Base-by-base conservation (phyloP, 2,113 vertebrate genomes). In the Orthochromis indermauri region DNA sequence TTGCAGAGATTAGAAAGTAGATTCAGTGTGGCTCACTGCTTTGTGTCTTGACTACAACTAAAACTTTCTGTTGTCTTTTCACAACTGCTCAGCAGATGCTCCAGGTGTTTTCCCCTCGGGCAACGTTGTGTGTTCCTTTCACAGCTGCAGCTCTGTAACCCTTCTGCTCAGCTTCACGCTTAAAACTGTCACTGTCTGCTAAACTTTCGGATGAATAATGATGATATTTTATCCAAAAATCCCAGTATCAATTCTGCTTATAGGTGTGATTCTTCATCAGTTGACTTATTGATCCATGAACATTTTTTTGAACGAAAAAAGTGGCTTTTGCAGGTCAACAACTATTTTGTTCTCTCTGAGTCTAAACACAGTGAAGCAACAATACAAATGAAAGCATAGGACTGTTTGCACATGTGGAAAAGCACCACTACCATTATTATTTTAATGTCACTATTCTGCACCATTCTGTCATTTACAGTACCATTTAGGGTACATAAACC, bases 61-160 rank as follows among this genome's bases (percentile, higher is more conserved):
- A 76, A 89, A 47, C 54, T 53, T 80, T 24, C 42, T 76, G 55
- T 57, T 49, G 51, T 26, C 54, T 83, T 7, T 21, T 76, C 28
- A 45, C 79, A 59, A 47, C 88, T 84, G 88, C 68, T 78, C 6
- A 84, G 86, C 90, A 92, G 89, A 93, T 94, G 88, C 55, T 91
- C 84, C 86, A 89, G 92, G 86, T 94, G 86, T 86, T 91, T 90
- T 87, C 42, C 85, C 80, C 76, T 87, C 17, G 37, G 83, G 79
- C 51, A 83, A 42, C 4, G 8, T 57, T 31, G n/a, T 61, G 31
- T 81, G 86, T 66, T 82, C 82, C 40, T 8, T 86, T 73, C 42
- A 49, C 85, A 89, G 78, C 85, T 85, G 89, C 86, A 80, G 45
- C 49, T 47, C 82, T 86, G 81, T 31, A 53, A 47, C 49, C 47